Evolutionary conservation across 1,140 invertebrate species (phyloP), one percentile per base, ranked within the genome.

Genomic region (Bradynema listronoti): DNA sequence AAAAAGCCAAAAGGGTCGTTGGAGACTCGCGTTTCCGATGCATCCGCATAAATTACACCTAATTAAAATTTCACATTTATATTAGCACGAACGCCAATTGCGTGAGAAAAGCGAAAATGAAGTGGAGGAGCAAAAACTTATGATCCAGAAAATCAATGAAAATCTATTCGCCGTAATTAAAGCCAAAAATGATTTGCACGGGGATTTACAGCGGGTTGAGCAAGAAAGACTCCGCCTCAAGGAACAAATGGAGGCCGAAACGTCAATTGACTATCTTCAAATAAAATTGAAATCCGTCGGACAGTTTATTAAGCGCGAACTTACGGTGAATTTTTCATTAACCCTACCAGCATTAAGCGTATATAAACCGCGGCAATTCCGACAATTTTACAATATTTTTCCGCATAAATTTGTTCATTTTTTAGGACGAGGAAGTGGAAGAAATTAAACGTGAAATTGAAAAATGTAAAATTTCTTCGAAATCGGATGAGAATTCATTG

Each of bases 341-440:
- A 11, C 11, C 16, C 27, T 59, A 56, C n/a, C n/a, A 29, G 59
- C 1, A 6, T 7, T 53, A 43, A 53, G n/a, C 51, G 29, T 53
- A 43, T 7, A 9, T 7, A 47, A 19, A 50, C 53, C 53, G 9
- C 9, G 16, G 7, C 29, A 11, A 19, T 49, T 11, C 46, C 11
- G 9, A 9, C 34, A 53, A 53, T 47, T 59, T 1, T 54, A 39
- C 36, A 11, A 39, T 39, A 11, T 39, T 39, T n/a, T 16, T 54
- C 29, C 16, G 19, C n/a, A n/a, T n/a, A n/a, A n/a, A n/a, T n/a
- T n/a, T n/a, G n/a, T n/a, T n/a, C n/a, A 30, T 62, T 19, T 57
- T 69, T 49, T 53, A 66, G 56, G 9, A 30, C 9, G 65, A 66
- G 11, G 65, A 68, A 46, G 41, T 66, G n/a, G 65, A 66, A 24